Conservation (phyloP, 2,797 vertebrate species). For the Peromyscus attwateri region DNA sequence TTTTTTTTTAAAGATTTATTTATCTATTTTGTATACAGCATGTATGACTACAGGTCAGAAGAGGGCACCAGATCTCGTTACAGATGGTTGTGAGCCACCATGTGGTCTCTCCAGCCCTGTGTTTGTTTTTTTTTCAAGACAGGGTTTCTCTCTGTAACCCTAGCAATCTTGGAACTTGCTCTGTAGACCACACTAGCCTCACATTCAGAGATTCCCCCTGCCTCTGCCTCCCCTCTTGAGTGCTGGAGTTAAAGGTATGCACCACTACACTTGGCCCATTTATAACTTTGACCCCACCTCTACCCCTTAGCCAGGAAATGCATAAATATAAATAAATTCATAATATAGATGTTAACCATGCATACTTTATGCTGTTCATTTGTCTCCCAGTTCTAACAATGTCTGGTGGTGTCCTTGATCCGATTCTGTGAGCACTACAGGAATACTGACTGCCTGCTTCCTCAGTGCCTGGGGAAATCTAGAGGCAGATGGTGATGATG, state of each 20-base stretch:
- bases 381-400: neutral
- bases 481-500: neutral
- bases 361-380: neutral
- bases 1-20: too few relatives aligned
- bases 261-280: neutral
- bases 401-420: neutral
- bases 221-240: neutral
- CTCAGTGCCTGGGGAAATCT: neutral
- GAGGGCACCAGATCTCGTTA: too few relatives aligned
- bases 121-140: neutral
- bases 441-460: neutral
- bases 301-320: neutral
- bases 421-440: neutral
- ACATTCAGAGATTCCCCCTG: neutral
- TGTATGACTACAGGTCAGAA: too few relatives aligned
- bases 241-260: neutral
- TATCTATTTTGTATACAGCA: too few relatives aligned
- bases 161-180: neutral
- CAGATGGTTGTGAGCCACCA: too few relatives aligned
- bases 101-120: too few relatives aligned
- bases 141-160: neutral
- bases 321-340: neutral
- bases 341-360: neutral
- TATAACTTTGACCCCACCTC: neutral
- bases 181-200: neutral